A percentile compares a stretch with the other conserved stretches of the same genome.
phyloP scores from a whole-genome alignment of 2,888 invertebrate species.

The Noctua janthina region DNA sequence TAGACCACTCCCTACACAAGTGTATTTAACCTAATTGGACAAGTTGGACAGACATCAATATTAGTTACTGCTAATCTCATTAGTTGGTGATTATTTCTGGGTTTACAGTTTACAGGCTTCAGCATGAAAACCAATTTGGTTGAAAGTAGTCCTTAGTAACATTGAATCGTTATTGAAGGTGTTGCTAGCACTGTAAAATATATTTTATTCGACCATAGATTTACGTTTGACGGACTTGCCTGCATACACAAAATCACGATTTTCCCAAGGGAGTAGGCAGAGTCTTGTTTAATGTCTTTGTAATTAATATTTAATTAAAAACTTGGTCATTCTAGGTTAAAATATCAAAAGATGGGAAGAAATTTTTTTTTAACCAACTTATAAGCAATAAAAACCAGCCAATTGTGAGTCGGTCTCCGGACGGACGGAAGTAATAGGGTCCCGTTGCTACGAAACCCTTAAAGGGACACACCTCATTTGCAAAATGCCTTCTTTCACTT shows the following conservation, averaged over 20 bases:
- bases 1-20: slow-evolving; percentile 7
- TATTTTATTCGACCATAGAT: background rate
- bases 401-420: too few relatives aligned
- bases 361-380: too few relatives aligned
- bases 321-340: too few relatives aligned
- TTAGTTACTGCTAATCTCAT: slow-evolving; percentile 6
- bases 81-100: background rate
- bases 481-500: background rate
- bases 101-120: slow-evolving; percentile 11
- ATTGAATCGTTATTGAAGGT: background rate
- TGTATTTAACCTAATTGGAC: slow-evolving; percentile 36
- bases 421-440: too few relatives aligned
- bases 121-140: background rate
- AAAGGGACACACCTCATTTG: background rate
- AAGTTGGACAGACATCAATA: background rate
- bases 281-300: too few relatives aligned
- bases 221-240: background rate
- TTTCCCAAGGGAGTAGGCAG: too few relatives aligned
- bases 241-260: too few relatives aligned
- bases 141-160: background rate
- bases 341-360: too few relatives aligned
- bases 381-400: background rate
- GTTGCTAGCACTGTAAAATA: background rate
- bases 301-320: too few relatives aligned
- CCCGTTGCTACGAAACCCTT: too few relatives aligned